Conservation (phyloP, 2,888 invertebrate genomes). For the Dilophus febrilis region DNA sequence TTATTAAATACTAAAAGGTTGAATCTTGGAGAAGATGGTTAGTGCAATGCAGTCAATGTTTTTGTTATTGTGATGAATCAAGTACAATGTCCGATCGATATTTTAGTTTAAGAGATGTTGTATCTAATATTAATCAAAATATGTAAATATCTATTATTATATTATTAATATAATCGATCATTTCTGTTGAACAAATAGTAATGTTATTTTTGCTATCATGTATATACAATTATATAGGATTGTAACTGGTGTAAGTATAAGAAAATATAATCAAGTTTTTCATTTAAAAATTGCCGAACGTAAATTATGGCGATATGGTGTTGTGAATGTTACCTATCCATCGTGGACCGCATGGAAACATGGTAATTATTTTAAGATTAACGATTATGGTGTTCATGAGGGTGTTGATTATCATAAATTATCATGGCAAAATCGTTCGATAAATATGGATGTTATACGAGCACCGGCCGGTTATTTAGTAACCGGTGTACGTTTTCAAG, state of each 20-base stretch:
- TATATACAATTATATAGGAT: conserved; percentile 32
- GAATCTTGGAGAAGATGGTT: conserved; percentile 14
- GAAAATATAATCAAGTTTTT: conserved; percentile 49
- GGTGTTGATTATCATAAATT: conserved; percentile 52
- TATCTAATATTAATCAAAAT: conserved; percentile 15
- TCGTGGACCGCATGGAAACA: conserved; percentile 10
- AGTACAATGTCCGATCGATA: conserved; percentile 32
- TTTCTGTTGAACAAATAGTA: too few relatives aligned
- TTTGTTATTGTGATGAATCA: conserved; percentile 36
- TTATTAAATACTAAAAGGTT: conserved; percentile 23
- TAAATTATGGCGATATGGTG: conserved; percentile 38
- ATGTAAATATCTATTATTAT: too few relatives aligned
- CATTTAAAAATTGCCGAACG: conserved; percentile 58
- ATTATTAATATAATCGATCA: too few relatives aligned
- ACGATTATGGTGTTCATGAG: conserved; percentile 18
- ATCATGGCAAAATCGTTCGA: conserved; percentile 47
- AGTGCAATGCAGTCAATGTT: conserved; percentile 38
- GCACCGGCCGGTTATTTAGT: conserved; percentile 44
- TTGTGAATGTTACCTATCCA: conserved; percentile 34
- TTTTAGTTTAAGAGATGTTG: conserved; percentile 26
- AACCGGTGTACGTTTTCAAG: conserved; percentile 44
- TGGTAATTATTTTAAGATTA: neutral
- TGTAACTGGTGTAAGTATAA: conserved; percentile 52
- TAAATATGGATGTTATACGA: conserved; percentile 56
- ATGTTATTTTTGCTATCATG: neutral